Evolutionary conservation across 2,113 vertebrate genomes (phyloP), one percentile per base, ranked within the genome.

Genomic region (Hippotragus niger): DNA sequence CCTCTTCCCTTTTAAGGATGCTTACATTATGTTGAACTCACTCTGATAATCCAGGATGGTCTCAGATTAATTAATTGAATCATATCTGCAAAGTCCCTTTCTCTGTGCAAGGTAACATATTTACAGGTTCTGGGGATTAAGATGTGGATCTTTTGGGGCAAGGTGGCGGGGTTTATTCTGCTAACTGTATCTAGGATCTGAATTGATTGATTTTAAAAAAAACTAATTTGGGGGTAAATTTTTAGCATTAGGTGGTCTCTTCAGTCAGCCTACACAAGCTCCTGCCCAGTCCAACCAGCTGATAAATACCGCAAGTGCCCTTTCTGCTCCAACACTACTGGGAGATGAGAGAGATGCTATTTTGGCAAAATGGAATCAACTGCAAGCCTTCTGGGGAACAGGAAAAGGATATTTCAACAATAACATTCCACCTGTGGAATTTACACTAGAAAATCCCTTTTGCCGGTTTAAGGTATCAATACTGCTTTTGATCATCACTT

Each of bases 321-420:
- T 99, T 86, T 99, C 99, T 0, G 99, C 99, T 12, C 99, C 99
- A 0, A 99, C 99, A 0, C 98, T 99, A 31, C 96, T 99, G 43
- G 99, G 99, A 83, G 99, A 99, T 71, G 99, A 99, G 98, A 99
- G 99, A 3, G 99, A 99, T 97, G 99, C 99, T 83, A 99, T 99
- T 98, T 98, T 99, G 96, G 99, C 99, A 93, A 99, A 99, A 88
- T 99, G 99, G 99, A 99, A 99, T 98, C 99, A 99, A 97, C 99
- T 99, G 78, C 99, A 99, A 98, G 99, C 99, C 16, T 99, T 99
- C 98, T 99, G 99, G 99, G 99, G 99, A 71, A 99, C 99, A 1
- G 99, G 99, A 91, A 99, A 99, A 98, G 99, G 99, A 1, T 99
- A 99, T 98, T 99, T 99, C 98, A 99, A 99, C 98, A 99, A 99